Conservation (phyloP, 2,888 invertebrate species). For the Gymnocheta viridis region DNA sequence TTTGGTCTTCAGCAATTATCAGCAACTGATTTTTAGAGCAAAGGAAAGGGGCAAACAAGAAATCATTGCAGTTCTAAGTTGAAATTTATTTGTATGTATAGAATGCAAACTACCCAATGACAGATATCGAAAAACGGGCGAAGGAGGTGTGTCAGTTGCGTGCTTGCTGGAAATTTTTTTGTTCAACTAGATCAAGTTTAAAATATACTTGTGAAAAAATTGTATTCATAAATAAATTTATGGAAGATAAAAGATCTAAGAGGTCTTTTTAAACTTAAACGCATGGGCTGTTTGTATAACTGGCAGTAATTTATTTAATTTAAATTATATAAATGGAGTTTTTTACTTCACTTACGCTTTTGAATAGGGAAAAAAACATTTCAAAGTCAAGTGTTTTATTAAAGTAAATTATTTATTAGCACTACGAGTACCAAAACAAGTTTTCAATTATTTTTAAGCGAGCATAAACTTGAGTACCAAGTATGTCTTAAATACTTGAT, state of each 20-base stretch:
- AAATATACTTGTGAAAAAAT: neutral
- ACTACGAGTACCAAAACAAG: neutral
- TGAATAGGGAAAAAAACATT: neutral
- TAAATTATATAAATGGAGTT: neutral
- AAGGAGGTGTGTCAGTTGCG: slow-evolving; percentile 56
- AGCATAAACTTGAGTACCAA: neutral
- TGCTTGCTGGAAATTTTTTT: slow-evolving; percentile 14
- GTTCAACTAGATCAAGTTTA: slow-evolving; percentile 39
- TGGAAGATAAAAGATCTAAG: neutral
- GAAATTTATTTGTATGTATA: slow-evolving; percentile 3
- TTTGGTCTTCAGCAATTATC: neutral
- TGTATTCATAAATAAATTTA: slow-evolving; percentile 18
- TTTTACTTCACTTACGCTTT: neutral
- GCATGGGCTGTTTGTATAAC: neutral
- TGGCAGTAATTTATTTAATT: neutral
- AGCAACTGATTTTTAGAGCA: slow-evolving; percentile 1
- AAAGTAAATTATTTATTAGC: neutral
- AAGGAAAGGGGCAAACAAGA: neutral
- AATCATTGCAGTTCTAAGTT: slow-evolving; percentile 24
- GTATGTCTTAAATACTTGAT: neutral
- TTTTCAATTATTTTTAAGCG: neutral
- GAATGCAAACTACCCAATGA: neutral
- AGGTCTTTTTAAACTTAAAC: neutral
- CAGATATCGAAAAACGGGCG: neutral
- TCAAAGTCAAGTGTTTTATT: neutral